Evolutionary conservation across 2,888 invertebrate species (phyloP).

Genomic region (Seira sanloemensis): DNA sequence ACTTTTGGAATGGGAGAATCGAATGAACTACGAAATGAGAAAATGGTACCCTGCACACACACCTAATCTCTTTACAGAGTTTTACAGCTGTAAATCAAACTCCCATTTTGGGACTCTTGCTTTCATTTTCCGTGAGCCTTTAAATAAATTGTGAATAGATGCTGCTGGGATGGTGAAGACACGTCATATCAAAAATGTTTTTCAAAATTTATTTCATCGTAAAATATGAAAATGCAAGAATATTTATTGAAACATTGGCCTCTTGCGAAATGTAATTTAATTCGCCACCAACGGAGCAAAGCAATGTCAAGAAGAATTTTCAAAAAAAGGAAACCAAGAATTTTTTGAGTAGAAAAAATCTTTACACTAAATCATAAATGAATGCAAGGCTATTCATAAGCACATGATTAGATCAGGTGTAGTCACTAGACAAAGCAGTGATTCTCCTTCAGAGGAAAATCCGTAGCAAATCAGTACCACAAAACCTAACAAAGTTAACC

Average conservation of each 20-base stretch:
- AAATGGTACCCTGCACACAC: not conserved
- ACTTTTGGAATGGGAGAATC: not conserved
- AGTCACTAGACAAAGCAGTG: not conserved
- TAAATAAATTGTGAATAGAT: not conserved
- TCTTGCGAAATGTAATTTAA: not conserved
- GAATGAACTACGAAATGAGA: not conserved
- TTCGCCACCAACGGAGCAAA: not conserved
- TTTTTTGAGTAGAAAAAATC: not conserved
- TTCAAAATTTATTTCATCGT: not conserved
- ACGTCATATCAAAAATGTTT: not conserved
- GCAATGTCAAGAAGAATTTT: not conserved
- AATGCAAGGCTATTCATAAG: not conserved
- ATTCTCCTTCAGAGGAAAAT: not conserved
- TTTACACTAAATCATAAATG: not conserved
- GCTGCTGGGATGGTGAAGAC: not conserved
- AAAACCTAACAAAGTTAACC: not conserved
- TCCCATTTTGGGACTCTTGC: no score
- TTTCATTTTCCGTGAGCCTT: not conserved
- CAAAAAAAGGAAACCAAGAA: not conserved
- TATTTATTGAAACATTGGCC: not conserved
- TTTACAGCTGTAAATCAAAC: no score
- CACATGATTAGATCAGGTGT: not conserved
- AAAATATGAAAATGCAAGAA: not conserved
- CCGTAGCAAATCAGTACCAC: conserved; percentile 1
- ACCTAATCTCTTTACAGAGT: no score